Evolutionary conservation across 2,797 vertebrate species (phyloP), one percentile per base, ranked within the genome.

Genomic region (Chelidonichthys spinosus): DNA sequence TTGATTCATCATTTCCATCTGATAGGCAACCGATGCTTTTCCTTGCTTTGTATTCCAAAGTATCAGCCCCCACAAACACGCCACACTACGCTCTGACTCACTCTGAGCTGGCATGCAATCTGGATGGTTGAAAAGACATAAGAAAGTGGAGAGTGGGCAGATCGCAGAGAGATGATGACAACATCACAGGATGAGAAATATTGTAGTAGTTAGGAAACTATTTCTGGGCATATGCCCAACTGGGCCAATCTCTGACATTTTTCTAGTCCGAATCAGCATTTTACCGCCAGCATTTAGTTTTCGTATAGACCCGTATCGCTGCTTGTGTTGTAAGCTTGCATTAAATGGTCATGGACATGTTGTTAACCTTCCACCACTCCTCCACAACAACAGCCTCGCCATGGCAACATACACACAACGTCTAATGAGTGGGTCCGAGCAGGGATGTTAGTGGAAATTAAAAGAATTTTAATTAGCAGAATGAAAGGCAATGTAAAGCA

Each of bases 391-490:
- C 61, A 25, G 37, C 54, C 56, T 72, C 5, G 11, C 58, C 82
- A 79, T 83, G 79, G 82, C 70, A 88, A 86, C 76, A 42, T 54
- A 10, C 58, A 56, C 62, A 17, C 73, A 65, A 67, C 70, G 52
- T 61, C 72, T 82, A 87, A 77, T 77, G 71, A 84, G 52, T 58
- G 56, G n/a, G 33, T 63, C 60, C 62, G 47, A 74, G 50, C 11
- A 25, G 17, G 60, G 59, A 55, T 81, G 72, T 50, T 49, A 5
- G 40, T 18, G 37, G 44, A 47, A 78, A 67, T 81, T 35, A 33
- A 13, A 66, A 40, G 71, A 84, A 76, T 81, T 78, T 79, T 82
- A 87, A 86, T 81, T 74, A 78, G 44, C 0, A 63, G 43, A 76
- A 55, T 80, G 56, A 88, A 79, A 86, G 63, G 55, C 58, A 63